These are phyloP conservation scores for Phorcus lineatus DNA, from an alignment of 2,888 invertebrate species.

Conservation along the genomic window DNA sequence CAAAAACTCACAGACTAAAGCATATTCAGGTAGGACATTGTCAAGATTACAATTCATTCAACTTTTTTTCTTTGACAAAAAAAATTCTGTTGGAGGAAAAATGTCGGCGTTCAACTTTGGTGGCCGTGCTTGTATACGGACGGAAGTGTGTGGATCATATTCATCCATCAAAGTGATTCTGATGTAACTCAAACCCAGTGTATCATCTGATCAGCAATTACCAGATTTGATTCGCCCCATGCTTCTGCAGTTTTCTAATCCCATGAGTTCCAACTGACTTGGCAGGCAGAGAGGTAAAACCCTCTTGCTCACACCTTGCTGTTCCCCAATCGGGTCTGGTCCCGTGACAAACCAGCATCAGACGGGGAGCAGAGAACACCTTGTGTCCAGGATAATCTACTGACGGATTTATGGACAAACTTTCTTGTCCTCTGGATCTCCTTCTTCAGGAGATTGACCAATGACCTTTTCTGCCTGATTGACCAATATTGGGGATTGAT, in stretches of 20 bases:
- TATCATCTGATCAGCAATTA: constrained; percentile 17
- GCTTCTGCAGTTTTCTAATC: neutral
- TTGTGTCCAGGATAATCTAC: too few relatives aligned
- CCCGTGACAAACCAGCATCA: too few relatives aligned
- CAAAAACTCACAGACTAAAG: too few relatives aligned
- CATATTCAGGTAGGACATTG: too few relatives aligned
- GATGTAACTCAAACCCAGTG: neutral
- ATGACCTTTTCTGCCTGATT: too few relatives aligned
- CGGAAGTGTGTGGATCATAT: neutral
- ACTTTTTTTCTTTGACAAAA: neutral
- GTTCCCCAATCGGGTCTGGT: too few relatives aligned
- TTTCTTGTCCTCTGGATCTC: too few relatives aligned
- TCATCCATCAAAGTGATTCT: constrained; percentile 16
- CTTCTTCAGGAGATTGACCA: too few relatives aligned
- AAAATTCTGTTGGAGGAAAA: neutral
- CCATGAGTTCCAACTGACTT: constrained; percentile 3
- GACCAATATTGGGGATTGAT: too few relatives aligned
- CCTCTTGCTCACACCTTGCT: neutral
- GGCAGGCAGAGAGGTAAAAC: neutral
- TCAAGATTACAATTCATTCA: too few relatives aligned
- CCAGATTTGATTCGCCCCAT: neutral
- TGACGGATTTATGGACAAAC: too few relatives aligned
- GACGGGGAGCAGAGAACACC: too few relatives aligned
- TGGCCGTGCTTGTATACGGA: neutral
- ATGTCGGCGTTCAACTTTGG: neutral